Conservation (phyloP, 2,797 vertebrate species). For the Chaunax sp. region DNA sequence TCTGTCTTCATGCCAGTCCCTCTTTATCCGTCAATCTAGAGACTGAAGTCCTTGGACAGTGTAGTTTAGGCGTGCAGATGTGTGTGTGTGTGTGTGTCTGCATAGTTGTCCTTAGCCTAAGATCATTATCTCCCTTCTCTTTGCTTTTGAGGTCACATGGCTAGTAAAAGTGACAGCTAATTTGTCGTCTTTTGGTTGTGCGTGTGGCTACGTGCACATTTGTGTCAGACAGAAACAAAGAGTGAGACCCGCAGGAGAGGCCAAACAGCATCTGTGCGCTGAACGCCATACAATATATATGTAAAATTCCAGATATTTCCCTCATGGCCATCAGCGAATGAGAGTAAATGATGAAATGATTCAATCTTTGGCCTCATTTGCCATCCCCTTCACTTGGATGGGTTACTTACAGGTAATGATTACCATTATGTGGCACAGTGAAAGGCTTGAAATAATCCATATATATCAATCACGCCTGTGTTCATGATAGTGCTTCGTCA, state of each 20-base stretch:
- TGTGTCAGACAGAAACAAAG: conserved; percentile 43
- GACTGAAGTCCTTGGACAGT: conserved; percentile 59
- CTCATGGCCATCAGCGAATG: conserved; percentile 6
- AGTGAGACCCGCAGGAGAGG: conserved; percentile 20
- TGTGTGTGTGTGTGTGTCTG: conserved; percentile 34
- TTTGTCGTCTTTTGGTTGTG: conserved; percentile 62
- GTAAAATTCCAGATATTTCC: conserved; percentile 6
- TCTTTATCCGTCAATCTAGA: conserved; percentile 65
- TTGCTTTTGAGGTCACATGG: conserved; percentile 75
- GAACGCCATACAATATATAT: conserved; percentile 1
- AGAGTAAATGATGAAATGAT: conserved; percentile 18
- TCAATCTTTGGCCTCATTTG: conserved; percentile 20
- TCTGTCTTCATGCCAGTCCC: conserved; percentile 52
- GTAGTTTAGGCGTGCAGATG: conserved; percentile 42
- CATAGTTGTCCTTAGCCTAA: conserved; percentile 66
- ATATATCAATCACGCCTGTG: conserved; percentile 32
- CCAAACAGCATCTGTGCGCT: conserved; percentile 3
- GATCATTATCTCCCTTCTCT: conserved; percentile 73
- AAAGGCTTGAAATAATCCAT: conserved; percentile 36
- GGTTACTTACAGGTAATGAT: conserved; percentile 29
- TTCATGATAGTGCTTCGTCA: conserved; percentile 23
- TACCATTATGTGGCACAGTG: conserved; percentile 24
- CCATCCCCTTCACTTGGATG: conserved; percentile 20
- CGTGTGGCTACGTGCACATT: conserved; percentile 6
- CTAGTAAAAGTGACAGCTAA: conserved; percentile 70